Percentiles rank a stretch among this genome's conserved stretches.
Conservation (phyloP, 2,888 invertebrate genomes). For the Junonia oenone region DNA sequence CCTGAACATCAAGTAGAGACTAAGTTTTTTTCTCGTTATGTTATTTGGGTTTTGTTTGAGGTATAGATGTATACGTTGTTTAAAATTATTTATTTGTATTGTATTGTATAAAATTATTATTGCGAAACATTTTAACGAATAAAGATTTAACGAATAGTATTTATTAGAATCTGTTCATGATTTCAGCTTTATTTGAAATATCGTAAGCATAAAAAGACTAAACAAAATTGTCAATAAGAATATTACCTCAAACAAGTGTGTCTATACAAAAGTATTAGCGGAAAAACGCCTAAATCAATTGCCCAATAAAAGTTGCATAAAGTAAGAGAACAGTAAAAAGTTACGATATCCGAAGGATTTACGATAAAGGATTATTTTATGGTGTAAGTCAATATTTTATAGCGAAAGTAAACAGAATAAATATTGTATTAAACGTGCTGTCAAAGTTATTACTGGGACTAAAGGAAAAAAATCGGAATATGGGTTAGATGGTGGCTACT, state of each 20-base stretch:
- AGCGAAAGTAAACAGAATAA: not conserved
- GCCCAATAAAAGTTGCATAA: slow-evolving; percentile 14
- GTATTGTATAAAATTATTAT: too few species aligned
- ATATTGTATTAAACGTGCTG: not conserved
- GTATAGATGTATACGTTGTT: too few species aligned
- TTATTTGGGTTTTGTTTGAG: too few species aligned
- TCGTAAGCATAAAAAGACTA: not conserved
- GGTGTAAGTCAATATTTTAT: slow-evolving; percentile 2
- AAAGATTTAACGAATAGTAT: too few species aligned
- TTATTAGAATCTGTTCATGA: too few species aligned
- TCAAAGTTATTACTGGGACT: not conserved
- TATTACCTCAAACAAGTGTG: not conserved
- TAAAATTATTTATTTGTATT: too few species aligned
- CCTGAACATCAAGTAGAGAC: too few species aligned
- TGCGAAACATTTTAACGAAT: too few species aligned
- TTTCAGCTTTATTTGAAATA: not conserved
- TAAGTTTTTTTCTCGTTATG: too few species aligned
- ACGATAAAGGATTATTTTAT: slow-evolving; percentile 19
- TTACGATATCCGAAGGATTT: slow-evolving; percentile 12
- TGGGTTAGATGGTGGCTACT: too few species aligned
- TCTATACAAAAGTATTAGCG: slow-evolving; percentile 1
- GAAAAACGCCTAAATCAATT: slow-evolving; percentile 8
- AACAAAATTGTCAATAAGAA: not conserved
- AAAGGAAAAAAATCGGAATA: not conserved
- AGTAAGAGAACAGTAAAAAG: slow-evolving; percentile 16